Conservation (phyloP, 53 echinoderm and acorn worm genomes). For the Glandiceps talaboti region DNA sequence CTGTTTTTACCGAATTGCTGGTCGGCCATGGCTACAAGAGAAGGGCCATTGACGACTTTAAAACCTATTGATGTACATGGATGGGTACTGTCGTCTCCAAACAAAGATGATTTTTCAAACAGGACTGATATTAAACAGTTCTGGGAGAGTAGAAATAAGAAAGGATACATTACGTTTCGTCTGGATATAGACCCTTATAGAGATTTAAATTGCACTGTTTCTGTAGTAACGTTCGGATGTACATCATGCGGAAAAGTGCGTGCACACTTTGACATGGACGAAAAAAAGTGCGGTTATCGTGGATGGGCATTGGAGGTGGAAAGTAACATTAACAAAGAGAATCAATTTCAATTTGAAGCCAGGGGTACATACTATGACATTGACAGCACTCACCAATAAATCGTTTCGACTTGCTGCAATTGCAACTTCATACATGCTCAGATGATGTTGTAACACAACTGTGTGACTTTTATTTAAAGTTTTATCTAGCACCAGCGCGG, state of each 20-base stretch:
- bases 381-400: background rate
- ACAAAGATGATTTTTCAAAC: background rate
- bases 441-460: too few relatives aligned
- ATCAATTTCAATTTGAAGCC: background rate
- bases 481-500: too few relatives aligned
- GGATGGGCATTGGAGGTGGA: background rate
- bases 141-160: background rate
- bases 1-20: background rate
- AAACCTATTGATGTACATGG: background rate
- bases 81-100: background rate
- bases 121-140: background rate
- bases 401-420: background rate
- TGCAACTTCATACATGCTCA: too few relatives aligned
- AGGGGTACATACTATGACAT: background rate
- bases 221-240: background rate
- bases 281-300: background rate
- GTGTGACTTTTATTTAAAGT: too few relatives aligned
- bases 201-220: background rate
- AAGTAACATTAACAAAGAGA: background rate
- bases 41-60: background rate
- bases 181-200: background rate
- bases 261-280: background rate
- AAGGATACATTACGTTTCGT: background rate
- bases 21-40: background rate
- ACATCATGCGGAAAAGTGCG: background rate